Evolutionary conservation across 2,797 vertebrate genomes (phyloP).

Genomic region (Intellagama lesueurii): DNA sequence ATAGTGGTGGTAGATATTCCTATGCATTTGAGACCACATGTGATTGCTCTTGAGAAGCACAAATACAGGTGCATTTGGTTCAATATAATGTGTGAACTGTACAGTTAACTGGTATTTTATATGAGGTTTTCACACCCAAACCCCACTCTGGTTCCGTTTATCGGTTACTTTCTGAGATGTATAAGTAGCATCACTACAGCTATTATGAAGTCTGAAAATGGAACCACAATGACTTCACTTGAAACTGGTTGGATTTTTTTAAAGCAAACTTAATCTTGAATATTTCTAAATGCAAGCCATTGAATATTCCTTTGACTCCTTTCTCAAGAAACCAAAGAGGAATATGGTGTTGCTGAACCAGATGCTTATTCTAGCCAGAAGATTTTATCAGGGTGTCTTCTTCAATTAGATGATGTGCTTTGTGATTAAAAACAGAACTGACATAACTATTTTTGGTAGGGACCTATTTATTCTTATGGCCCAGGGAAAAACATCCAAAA

Average conservation of each 20-base stretch:
- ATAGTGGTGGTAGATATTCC: neutral
- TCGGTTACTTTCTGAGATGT: neutral
- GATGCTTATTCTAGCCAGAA: neutral
- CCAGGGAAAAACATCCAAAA: neutral
- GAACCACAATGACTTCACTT: neutral
- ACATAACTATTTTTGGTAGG: neutral
- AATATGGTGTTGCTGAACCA: neutral
- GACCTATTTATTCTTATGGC: slow-evolving; percentile 8
- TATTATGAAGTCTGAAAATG: neutral
- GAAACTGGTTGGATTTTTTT: neutral
- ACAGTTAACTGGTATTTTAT: neutral
- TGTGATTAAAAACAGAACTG: slow-evolving; percentile 19
- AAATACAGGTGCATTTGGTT: neutral
- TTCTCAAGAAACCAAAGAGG: neutral
- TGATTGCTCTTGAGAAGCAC: neutral
- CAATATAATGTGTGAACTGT: neutral
- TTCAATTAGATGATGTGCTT: slow-evolving; percentile 1
- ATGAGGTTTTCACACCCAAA: neutral
- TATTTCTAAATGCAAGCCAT: neutral
- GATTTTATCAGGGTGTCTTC: slow-evolving; percentile 6
- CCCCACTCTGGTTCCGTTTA: neutral
- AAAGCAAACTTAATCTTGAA: neutral
- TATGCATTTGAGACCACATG: neutral
- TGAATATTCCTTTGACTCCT: neutral
- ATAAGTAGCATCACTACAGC: neutral